Conservation (phyloP, 2,888 invertebrate genomes). For the Glyphotaelius pellucidus region DNA sequence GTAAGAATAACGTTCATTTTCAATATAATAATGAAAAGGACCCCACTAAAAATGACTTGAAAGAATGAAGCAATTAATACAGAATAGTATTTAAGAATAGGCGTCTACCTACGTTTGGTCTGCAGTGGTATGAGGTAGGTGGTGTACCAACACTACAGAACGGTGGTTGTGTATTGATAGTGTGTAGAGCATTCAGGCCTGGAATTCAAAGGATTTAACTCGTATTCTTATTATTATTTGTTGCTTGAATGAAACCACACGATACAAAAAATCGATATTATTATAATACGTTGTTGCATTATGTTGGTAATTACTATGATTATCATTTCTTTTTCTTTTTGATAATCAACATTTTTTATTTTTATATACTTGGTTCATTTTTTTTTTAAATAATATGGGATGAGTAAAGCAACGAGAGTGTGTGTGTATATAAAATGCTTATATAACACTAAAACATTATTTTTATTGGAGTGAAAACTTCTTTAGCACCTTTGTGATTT, state of each 20-base stretch:
- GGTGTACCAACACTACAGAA: not conserved
- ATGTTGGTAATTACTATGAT: not conserved
- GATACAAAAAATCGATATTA: not conserved
- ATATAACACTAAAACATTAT: no score
- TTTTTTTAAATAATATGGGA: no score
- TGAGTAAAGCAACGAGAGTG: not conserved
- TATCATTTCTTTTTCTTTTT: not conserved
- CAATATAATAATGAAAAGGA: not conserved
- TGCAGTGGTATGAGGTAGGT: not conserved
- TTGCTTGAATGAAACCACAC: not conserved
- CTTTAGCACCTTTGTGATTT: no score
- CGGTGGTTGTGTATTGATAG: no score
- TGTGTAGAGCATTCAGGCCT: not conserved
- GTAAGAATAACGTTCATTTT: not conserved
- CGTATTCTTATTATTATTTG: not conserved
- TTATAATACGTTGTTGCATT: not conserved
- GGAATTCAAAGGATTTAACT: not conserved
- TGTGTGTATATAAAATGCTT: no score
- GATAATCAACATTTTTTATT: not conserved
- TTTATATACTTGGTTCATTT: not conserved
- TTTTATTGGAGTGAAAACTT: no score
- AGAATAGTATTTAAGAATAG: not conserved
- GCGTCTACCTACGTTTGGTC: not conserved
- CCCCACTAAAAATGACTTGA: not conserved
- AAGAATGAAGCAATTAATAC: not conserved